These are phyloP conservation scores for Megatriorchis doriae DNA, from an alignment of 2,113 vertebrate species.

Conservation along the genomic window DNA sequence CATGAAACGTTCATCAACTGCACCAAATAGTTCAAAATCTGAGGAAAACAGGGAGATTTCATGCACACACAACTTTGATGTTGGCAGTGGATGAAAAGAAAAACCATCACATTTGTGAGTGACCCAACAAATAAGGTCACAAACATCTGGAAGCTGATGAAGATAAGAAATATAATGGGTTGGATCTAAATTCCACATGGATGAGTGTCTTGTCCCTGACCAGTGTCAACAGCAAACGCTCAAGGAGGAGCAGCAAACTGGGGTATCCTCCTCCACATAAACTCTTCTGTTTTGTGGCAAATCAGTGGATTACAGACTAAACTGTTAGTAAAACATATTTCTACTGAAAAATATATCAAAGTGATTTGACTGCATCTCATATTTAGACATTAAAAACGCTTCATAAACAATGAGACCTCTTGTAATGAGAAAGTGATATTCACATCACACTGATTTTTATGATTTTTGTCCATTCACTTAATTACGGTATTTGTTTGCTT, in stretches of 20 bases:
- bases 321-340: neutral
- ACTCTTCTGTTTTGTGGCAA: neutral
- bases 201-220: neutral
- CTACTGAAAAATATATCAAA: neutral
- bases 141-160: neutral
- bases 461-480: neutral
- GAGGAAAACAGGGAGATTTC: neutral
- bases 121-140: neutral
- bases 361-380: neutral
- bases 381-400: neutral
- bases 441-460: neutral
- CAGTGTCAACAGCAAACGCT: neutral
- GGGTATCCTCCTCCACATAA: neutral
- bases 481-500: neutral
- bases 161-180: neutral
- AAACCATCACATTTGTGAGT: neutral
- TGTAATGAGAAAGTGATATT: neutral
- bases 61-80: neutral
- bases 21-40: neutral
- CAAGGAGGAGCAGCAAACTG: neutral
- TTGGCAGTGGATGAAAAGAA: neutral
- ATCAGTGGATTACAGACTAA: neutral
- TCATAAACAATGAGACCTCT: neutral
- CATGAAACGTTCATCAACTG: neutral
- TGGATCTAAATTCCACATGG: neutral